phyloP scores from a whole-genome alignment of 2,113 vertebrate species.

The Eleginops maclovinus region DNA sequence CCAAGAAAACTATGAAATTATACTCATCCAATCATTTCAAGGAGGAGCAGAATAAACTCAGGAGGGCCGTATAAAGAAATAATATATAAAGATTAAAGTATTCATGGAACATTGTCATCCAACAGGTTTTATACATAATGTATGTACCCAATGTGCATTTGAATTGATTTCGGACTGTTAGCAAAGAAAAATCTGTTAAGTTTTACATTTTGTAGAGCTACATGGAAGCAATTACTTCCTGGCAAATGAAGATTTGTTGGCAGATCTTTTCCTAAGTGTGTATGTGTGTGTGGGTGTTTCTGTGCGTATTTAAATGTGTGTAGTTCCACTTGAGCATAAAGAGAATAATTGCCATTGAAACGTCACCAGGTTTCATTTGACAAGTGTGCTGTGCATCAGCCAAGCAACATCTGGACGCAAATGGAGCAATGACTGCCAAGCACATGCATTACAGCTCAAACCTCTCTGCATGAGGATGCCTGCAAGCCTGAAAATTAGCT shows the following conservation, averaged over 20 bases:
- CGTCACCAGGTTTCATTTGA: slow-evolving; percentile 74
- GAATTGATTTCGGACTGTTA: slow-evolving; percentile 31
- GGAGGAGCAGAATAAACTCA: slow-evolving; percentile 1
- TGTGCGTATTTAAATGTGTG: slow-evolving; percentile 47
- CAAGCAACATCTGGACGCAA: slow-evolving; percentile 74
- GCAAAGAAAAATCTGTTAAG: slow-evolving; percentile 46
- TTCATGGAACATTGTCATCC: neutral
- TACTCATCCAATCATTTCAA: neutral
- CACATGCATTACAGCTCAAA: slow-evolving; percentile 59
- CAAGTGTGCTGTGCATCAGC: slow-evolving; percentile 69
- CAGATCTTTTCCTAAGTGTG: slow-evolving; percentile 52
- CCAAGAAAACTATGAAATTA: slow-evolving; percentile 18
- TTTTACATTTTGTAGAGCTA: slow-evolving; percentile 60
- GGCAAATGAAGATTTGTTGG: slow-evolving; percentile 72
- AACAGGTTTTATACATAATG: slow-evolving; percentile 6
- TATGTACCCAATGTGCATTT: slow-evolving; percentile 18
- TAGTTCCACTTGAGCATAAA: slow-evolving; percentile 66
- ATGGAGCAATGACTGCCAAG: slow-evolving; percentile 64
- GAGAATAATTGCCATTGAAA: slow-evolving; percentile 74
- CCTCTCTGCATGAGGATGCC: slow-evolving; percentile 54
- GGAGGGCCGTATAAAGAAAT: neutral
- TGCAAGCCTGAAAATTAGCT: slow-evolving; percentile 61
- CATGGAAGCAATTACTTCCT: slow-evolving; percentile 82
- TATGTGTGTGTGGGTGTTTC: slow-evolving; percentile 28
- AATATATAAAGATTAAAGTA: slow-evolving; percentile 1